Base-by-base conservation (phyloP, 2,113 vertebrate genomes). In the Caranx ignobilis region DNA sequence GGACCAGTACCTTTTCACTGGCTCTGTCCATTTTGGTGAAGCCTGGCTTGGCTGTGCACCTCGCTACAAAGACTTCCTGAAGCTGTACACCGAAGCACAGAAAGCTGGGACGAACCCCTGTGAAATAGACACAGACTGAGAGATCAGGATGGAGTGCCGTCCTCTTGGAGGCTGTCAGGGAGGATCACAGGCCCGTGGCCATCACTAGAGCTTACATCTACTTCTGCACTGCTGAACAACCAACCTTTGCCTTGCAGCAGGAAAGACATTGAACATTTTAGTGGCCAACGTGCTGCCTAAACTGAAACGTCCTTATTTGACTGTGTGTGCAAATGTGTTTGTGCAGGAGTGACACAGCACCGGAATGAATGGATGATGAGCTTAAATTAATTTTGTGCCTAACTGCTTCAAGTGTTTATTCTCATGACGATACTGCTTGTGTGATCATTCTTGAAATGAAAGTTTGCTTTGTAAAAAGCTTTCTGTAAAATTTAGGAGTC, bases 11-110 rank as follows among this genome's bases (percentile, higher is more conserved):
- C 96, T 99, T 47, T 96, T 99, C 84, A 97, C 96, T 0, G 98
- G 97, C 68, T 96, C 95, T 0, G 91, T 98, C 84, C 96, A 96
- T 93, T 99, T 99, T 79, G 97, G 97, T 66, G 96, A 98, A 88
- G 95, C 96, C 39, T 95, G 96, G 91, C 87, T 99, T 1, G 96
- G 97, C 88, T 99, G 97, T 26, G 96, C 97, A 10, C 96, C 96
- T 13, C 96, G 95, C 39, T 98, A 97, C 56, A 95, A 93, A 84
- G 97, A 98, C 95, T 99, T 99, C 90, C 88, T 95, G 79, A 94
- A 93, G 92, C 91, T 97, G 86, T 99, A 99, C 89, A 85, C 21
- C 87, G 88, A 93, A 0, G 97, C 97, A 0, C 91, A 93, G 92
- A 90, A 91, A 77, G 91, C 86, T 63, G 96, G 96, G 37, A 94